A percentile compares a stretch with the other conserved stretches of the same genome.
Conservation (phyloP, 2,797 vertebrate genomes). For the Pangasius krempfi region DNA sequence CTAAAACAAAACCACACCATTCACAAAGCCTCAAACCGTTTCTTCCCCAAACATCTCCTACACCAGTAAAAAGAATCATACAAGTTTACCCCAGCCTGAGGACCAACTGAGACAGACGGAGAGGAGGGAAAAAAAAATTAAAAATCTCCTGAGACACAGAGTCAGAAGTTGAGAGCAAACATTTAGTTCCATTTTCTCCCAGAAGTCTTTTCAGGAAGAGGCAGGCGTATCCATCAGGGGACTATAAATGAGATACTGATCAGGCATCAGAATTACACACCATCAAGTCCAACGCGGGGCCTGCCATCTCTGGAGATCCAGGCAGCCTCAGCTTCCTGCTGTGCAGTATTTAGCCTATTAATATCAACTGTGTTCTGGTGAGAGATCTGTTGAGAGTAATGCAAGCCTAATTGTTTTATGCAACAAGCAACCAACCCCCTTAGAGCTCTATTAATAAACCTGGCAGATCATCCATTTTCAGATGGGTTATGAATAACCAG, state of each 20-base stretch:
- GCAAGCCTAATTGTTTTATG: conserved; percentile 61
- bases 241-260: conserved; percentile 52
- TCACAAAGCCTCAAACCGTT: background rate
- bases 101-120: conserved; percentile 14
- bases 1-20: background rate
- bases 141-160: conserved; percentile 30
- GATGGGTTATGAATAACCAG: conserved; percentile 58
- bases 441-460: conserved; percentile 54
- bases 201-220: conserved; percentile 51
- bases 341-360: conserved; percentile 54
- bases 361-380: conserved; percentile 58
- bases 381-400: conserved; percentile 58
- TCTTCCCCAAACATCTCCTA: background rate
- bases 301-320: conserved; percentile 56
- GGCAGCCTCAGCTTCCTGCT: conserved; percentile 49
- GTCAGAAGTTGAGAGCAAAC: conserved; percentile 47
- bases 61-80: background rate
- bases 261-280: conserved; percentile 45
- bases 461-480: conserved; percentile 58
- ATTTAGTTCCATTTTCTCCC: conserved; percentile 44
- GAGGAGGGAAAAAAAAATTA: too few species aligned
- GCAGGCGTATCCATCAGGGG: conserved; percentile 42
- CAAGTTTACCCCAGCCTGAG: background rate
- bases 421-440: conserved; percentile 58
- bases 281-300: conserved; percentile 43